Base-by-base conservation (phyloP, 2,113 vertebrate species). In the Takifugu flavidus region DNA sequence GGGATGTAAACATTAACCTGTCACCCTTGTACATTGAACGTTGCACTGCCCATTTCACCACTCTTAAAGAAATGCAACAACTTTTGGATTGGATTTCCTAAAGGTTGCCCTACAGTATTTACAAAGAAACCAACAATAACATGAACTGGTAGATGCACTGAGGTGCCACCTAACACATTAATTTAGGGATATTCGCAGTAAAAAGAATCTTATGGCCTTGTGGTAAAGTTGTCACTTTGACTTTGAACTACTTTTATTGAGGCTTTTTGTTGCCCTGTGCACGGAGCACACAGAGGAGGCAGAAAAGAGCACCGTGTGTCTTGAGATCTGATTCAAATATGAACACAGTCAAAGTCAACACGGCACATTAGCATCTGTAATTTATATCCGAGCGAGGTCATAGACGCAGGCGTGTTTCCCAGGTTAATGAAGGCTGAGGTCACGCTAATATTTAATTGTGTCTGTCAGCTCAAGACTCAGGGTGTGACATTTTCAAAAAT, bases 401-500 rank as follows among this genome's bases (percentile, higher is more conserved):
- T 56, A 61, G n/a, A 72, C 53, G 34, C 26, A 14, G 59, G 26
- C 34, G 10, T 73, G 65, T 62, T 71, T 67, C 72, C 66, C 68
- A 69, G 60, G 62, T 66, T 74, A 81, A 76, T 63, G 53, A 78
- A 49, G 59, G 75, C 65, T 50, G 64, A 65, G 70, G 66, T 43
- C 62, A 13, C 31, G 54, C 67, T 60, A 62, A 64, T 85, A 82
- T 80, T 77, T 84, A 71, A 78, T 70, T 72, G 69, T 62, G 65
- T 79, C 60, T 27, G 54, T 26, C 66, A 62, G 54, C 52, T 52
- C 65, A 45, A 74, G 45, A 68, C 73, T 44, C 69, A 63, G 15
- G 50, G 68, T 71, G 79, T 85, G 82, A 81, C 86, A 85, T 85
- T 86, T 88, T 51, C 42, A 63, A 66, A 82, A 85, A 80, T 88